These are phyloP conservation scores for Phymatocera aterrima DNA, from an alignment of 2,888 invertebrate species.

Conservation along the genomic window DNA sequence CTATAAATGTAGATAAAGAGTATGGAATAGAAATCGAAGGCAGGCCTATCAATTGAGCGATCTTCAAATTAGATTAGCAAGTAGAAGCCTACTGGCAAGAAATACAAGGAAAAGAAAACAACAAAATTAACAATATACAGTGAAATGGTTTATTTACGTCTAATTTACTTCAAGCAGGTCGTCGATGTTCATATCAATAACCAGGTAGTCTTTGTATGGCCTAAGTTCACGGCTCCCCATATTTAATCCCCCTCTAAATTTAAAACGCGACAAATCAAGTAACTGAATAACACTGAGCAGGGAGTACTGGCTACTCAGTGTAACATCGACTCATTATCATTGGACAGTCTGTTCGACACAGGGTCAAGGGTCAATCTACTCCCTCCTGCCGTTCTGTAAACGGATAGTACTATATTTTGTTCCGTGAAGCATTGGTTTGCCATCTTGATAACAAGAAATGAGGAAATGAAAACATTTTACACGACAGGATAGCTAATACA, in stretches of 20 bases:
- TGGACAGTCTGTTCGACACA: constrained; percentile 43
- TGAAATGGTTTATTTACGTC: constrained; percentile 53
- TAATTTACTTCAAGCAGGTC: constrained; percentile 62
- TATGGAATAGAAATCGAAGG: neutral
- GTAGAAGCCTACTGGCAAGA: neutral
- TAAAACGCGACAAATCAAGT: constrained; percentile 8
- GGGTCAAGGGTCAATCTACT: constrained; percentile 54
- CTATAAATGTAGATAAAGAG: neutral
- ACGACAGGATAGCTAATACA: neutral
- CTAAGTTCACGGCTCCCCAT: constrained; percentile 48
- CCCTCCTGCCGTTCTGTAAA: constrained; percentile 44
- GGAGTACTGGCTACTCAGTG: constrained; percentile 28
- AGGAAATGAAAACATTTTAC: neutral
- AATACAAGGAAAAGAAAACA: neutral
- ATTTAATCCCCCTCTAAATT: constrained; percentile 44
- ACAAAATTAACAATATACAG: constrained; percentile 2
- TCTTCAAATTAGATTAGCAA: neutral
- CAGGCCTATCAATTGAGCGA: neutral
- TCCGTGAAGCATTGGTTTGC: constrained; percentile 11
- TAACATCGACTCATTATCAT: constrained; percentile 50
- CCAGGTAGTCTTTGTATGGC: constrained; percentile 57
- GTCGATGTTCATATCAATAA: constrained; percentile 62
- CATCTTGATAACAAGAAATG: neutral
- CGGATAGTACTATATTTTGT: constrained; percentile 46
- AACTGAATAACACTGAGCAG: constrained; percentile 23